These are phyloP conservation scores for Hucho hucho DNA, from an alignment of 2,113 vertebrate genomes.

Conservation along the genomic window DNA sequence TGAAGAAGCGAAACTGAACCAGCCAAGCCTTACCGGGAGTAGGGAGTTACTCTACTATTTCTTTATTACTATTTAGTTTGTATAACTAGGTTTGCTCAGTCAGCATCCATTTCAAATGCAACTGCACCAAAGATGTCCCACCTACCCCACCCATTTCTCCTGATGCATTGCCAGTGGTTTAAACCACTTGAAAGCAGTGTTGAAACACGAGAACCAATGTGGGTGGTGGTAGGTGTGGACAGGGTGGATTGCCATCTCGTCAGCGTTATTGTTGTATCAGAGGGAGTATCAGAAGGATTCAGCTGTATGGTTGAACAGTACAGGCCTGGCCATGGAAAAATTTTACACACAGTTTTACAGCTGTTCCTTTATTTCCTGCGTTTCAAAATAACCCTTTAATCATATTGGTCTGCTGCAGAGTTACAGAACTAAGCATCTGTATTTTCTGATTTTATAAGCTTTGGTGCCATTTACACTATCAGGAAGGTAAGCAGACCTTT, in stretches of 20 bases:
- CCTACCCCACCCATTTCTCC: background rate
- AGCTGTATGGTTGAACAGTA: background rate
- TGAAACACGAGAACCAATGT: background rate
- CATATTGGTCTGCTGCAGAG: background rate
- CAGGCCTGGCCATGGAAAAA: background rate
- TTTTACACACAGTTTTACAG: background rate
- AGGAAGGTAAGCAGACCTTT: constrained; percentile 6
- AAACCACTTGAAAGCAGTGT: background rate
- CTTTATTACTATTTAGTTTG: too few species aligned
- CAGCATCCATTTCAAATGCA: background rate
- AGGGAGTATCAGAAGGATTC: background rate
- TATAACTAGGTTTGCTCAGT: too few species aligned
- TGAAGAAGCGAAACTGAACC: background rate
- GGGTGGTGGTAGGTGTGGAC: background rate
- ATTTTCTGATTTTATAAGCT: background rate
- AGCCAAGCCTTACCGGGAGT: too few species aligned
- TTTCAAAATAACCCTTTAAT: constrained; percentile 2
- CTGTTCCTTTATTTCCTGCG: background rate
- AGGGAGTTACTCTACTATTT: too few species aligned
- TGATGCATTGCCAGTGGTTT: background rate
- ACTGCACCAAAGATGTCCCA: too few species aligned
- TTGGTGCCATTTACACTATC: background rate
- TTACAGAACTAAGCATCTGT: background rate
- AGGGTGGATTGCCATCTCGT: background rate
- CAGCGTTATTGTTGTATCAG: background rate